Base-by-base conservation (phyloP, 2,888 invertebrate species). In the Mylabris sibirica region DNA sequence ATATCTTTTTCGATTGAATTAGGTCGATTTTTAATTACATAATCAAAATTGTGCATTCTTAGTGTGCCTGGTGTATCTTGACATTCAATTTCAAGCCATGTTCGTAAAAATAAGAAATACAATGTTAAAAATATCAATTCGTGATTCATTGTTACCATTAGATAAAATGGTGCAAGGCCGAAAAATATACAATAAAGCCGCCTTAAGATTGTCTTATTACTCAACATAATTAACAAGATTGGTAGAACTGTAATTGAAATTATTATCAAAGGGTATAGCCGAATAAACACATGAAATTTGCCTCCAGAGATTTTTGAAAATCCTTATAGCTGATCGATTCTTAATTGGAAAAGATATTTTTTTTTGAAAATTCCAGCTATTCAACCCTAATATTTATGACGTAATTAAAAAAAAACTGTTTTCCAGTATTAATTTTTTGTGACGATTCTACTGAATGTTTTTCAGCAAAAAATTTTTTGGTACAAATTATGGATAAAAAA, bases 81-180 rank as follows among this genome's bases (percentile, higher is more conserved):
- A 12, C 72, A 70, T 67, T 79, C 79, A 26, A 77, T 71, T 20
- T 69, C 60, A 34, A 81, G 66, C 81, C 81, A 81, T 35, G 75
- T 70, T 49, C 71, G 76, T 26, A 82, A 64, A 35, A 78, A 68
- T 5, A 73, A 71, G 1, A 75, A 74, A 65, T 79, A 79, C 26
- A 76, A 73, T 12, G 74, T 74, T 5, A 79, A 74, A 69, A 81
- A 81, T 1, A 80, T 57, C 9, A 74, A 74, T 68, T 82, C 82
- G 60, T 73, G 79, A 64, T 77, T 78, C 34, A 78, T 76, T 34
- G 81, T 77, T 0, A 80, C 80, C 66, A 82, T 71, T 14, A 79
- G 59, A 69, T 80, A 82, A 67, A 79, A 81, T 1, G 80, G 78
- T 1, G 76, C 76, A 65, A 81, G 80, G 0, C 75, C 79, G 35